A percentile compares a stretch with the other conserved stretches of the same genome.
Evolutionary conservation across 2,888 invertebrate genomes (phyloP).

Genomic region (Ctena decussata): DNA sequence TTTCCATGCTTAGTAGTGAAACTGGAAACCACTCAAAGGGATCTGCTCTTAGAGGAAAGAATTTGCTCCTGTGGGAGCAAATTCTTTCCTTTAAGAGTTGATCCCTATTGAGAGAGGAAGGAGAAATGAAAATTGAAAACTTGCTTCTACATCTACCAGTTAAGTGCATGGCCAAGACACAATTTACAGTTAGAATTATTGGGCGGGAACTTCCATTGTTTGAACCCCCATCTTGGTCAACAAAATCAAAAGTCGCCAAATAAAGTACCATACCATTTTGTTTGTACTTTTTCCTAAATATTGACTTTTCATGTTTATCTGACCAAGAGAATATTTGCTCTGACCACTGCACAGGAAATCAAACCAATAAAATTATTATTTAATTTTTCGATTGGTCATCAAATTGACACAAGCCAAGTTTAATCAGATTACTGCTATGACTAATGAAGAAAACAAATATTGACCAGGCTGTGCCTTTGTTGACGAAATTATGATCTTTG

Average conservation of each 20-base stretch:
- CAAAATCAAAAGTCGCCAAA: neutral
- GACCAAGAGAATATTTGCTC: neutral
- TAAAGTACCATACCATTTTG: neutral
- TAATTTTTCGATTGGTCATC: neutral
- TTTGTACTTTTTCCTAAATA: neutral
- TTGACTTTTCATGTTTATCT: neutral
- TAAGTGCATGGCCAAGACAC: no score
- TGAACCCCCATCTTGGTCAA: no score
- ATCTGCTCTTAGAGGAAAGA: no score
- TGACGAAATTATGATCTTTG: neutral
- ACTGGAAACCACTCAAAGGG: no score
- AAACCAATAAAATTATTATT: neutral
- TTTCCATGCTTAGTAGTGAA: no score
- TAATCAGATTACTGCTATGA: neutral
- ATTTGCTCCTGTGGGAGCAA: no score
- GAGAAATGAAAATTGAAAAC: no score
- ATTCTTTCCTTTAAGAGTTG: no score
- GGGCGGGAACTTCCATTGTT: no score
- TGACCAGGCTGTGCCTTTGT: neutral
- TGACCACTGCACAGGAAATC: neutral
- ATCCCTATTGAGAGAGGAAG: no score
- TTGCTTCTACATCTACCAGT: no score
- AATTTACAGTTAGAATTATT: no score
- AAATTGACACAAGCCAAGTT: neutral
- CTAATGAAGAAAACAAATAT: conserved; percentile 1